phyloP scores from a whole-genome alignment of 2,888 invertebrate genomes.

The Athetis lepigone region DNA sequence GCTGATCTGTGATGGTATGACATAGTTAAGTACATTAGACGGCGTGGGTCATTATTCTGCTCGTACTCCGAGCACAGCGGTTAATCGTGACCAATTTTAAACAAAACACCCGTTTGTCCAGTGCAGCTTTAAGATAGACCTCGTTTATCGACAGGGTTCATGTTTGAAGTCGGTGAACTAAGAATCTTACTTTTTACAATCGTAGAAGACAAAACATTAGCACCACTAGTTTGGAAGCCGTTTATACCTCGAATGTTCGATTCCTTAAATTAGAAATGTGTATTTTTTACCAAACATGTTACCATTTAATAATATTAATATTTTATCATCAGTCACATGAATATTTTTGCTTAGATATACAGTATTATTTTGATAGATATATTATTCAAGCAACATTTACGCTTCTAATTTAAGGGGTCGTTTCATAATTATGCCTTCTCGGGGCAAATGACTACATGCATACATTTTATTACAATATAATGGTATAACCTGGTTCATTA shows the following conservation, averaged over 20 bases:
- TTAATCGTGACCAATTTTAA: slow-evolving; percentile 70
- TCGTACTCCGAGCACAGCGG: slow-evolving; percentile 67
- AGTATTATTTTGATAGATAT: slow-evolving; percentile 78
- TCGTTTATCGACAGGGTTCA: slow-evolving; percentile 54
- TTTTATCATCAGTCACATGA: slow-evolving; percentile 68
- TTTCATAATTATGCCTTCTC: slow-evolving; percentile 34
- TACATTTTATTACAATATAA: slow-evolving; percentile 49
- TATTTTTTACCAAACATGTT: slow-evolving; percentile 78
- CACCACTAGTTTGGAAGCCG: slow-evolving; percentile 67
- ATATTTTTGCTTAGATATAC: slow-evolving; percentile 70
- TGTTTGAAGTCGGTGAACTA: slow-evolving; percentile 39
- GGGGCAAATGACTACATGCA: slow-evolving; percentile 57
- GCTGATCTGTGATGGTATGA: slow-evolving; percentile 89
- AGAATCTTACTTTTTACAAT: slow-evolving; percentile 44
- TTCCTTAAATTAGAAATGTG: slow-evolving; percentile 73
- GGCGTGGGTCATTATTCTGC: slow-evolving; percentile 77
- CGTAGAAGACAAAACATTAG: slow-evolving; percentile 54
- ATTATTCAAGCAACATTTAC: slow-evolving; percentile 66
- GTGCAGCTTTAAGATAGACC: slow-evolving; percentile 71
- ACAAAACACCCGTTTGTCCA: slow-evolving; percentile 66
- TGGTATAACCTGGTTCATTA: no score
- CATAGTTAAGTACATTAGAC: slow-evolving; percentile 86
- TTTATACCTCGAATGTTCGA: slow-evolving; percentile 70
- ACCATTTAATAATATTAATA: slow-evolving; percentile 76
- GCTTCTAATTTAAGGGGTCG: slow-evolving; percentile 68